Evolutionary conservation across 2,888 invertebrate species (phyloP).

Genomic region (Andrena praecox): DNA sequence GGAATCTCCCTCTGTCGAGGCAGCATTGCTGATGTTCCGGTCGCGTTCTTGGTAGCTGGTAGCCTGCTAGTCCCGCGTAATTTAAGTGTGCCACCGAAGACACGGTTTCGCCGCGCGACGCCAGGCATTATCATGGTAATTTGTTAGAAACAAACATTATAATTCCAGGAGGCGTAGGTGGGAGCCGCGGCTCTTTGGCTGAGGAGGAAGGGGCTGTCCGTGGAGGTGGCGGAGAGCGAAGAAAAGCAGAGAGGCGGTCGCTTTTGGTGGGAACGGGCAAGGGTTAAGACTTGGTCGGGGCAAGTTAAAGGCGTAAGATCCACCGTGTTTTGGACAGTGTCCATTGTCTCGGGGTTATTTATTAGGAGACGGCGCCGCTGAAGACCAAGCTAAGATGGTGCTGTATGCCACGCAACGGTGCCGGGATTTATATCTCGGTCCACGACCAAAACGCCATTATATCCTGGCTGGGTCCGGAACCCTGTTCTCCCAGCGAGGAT

Average conservation of each 20-base stretch:
- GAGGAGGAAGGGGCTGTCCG: constrained; percentile 50
- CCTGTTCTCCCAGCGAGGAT: constrained; percentile 48
- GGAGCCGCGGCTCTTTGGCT: constrained; percentile 35
- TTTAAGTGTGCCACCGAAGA: constrained; percentile 83
- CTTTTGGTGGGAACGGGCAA: constrained; percentile 63
- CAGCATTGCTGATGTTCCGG: constrained; percentile 63
- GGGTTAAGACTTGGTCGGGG: constrained; percentile 79
- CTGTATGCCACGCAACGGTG: constrained; percentile 68
- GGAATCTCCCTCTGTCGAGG: constrained; percentile 68
- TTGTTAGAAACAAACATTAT: constrained; percentile 85
- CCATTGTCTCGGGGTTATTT: constrained; percentile 84
- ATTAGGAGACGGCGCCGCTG: constrained; percentile 78
- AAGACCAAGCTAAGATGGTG: constrained; percentile 81
- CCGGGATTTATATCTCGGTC: constrained; percentile 72
- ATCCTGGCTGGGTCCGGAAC: constrained; percentile 64
- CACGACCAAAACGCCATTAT: constrained; percentile 74
- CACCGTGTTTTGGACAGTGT: constrained; percentile 85
- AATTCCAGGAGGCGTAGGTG: constrained; percentile 76
- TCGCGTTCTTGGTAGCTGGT: constrained; percentile 61
- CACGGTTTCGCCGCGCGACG: constrained; percentile 78
- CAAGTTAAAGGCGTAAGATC: constrained; percentile 84
- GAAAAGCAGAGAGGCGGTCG: constrained; percentile 64
- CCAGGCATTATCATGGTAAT: constrained; percentile 84
- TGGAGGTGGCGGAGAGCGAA: constrained; percentile 59
- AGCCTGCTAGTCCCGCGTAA: constrained; percentile 69